Conservation (phyloP, 2,113 vertebrate species). For the Amazona vittata region DNA sequence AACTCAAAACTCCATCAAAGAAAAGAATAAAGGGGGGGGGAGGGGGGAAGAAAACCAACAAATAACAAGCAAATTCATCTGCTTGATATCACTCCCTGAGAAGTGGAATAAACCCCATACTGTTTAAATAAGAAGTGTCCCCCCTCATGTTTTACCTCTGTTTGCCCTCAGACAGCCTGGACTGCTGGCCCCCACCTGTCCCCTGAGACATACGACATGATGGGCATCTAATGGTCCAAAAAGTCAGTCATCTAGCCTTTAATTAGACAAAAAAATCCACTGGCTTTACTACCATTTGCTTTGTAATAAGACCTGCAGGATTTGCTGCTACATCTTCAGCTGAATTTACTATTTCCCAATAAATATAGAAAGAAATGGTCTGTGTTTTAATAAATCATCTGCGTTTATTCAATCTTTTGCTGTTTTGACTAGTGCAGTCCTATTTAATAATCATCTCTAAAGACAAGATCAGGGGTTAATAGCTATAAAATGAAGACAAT, state of each 20-base stretch:
- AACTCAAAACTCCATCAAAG: too few species aligned
- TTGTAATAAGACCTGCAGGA: neutral
- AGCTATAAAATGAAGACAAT: conserved; percentile 2
- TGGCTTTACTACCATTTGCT: neutral
- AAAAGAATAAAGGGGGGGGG: too few species aligned
- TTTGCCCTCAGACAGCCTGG: neutral
- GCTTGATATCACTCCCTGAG: neutral
- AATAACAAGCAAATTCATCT: neutral
- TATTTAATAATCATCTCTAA: conserved; percentile 10
- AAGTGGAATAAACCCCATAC: neutral
- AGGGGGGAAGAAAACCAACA: too few species aligned
- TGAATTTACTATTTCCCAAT: neutral
- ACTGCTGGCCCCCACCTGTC: too few species aligned
- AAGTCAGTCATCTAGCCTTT: neutral
- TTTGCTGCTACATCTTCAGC: neutral
- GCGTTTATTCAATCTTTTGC: neutral
- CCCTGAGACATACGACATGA: rapidly evolving
- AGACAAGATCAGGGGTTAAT: neutral
- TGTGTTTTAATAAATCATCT: neutral
- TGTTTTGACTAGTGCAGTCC: neutral
- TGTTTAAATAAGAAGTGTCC: neutral
- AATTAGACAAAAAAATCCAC: neutral
- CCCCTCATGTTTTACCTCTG: rapidly evolving
- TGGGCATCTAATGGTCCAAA: neutral
- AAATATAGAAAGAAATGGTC: neutral